These are phyloP conservation scores for Microcebus ravelobensis DNA, from an alignment of 2,113 vertebrate species.

Conservation along the genomic window DNA sequence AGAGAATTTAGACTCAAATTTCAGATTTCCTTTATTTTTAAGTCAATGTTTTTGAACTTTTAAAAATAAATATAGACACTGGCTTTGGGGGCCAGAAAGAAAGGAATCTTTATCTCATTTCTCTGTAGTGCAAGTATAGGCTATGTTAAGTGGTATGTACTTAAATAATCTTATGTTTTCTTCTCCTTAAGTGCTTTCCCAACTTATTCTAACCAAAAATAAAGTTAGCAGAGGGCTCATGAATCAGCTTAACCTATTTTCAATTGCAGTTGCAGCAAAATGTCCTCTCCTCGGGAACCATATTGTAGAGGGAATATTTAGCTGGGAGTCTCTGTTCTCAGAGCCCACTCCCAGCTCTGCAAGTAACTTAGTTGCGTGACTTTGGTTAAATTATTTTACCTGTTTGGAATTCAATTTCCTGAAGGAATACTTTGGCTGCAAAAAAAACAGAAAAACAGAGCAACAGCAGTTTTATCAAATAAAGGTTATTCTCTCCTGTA, in stretches of 20 bases:
- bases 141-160: not conserved
- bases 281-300: not conserved
- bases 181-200: not conserved
- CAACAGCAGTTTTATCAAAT: not conserved
- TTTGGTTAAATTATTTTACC: slow-evolving; percentile 48
- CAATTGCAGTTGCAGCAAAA: not conserved
- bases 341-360: not conserved
- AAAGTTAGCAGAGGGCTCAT: not conserved
- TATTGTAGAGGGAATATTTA: not conserved
- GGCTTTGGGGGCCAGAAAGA: not conserved
- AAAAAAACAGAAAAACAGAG: slow-evolving; percentile 13
- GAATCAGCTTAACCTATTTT: slow-evolving; percentile 28
- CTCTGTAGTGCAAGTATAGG: not conserved
- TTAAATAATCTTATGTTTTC: not conserved
- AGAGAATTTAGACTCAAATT: not conserved
- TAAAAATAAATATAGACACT: not conserved
- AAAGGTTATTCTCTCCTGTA: not conserved
- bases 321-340: slow-evolving; percentile 11
- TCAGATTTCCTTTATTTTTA: not conserved
- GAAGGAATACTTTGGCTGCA: not conserved
- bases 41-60: not conserved
- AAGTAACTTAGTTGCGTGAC: slow-evolving; percentile 1
- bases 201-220: not conserved
- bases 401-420: slow-evolving; percentile 39
- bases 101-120: not conserved